Evolutionary conservation across 2,113 vertebrate species (phyloP).

Genomic region (Nothocercus julius): DNA sequence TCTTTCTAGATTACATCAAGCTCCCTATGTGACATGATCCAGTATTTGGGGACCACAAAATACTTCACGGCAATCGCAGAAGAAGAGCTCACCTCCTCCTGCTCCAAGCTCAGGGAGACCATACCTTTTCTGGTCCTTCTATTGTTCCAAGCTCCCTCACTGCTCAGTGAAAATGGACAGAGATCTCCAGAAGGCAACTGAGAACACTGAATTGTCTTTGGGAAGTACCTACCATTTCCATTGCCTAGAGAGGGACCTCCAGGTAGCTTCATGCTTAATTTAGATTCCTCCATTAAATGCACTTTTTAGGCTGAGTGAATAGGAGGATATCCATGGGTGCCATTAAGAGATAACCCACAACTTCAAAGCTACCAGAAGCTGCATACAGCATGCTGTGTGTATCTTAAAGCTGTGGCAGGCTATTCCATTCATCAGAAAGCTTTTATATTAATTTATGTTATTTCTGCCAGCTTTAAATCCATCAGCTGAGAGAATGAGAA

Average conservation of each 20-base stretch:
- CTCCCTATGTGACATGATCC: background rate
- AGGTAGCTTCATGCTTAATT: background rate
- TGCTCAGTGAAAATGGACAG: background rate
- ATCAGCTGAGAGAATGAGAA: background rate
- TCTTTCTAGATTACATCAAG: background rate
- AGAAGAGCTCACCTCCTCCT: background rate
- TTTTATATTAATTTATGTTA: background rate
- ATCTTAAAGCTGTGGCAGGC: background rate
- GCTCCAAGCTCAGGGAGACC: background rate
- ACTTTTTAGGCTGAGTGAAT: background rate
- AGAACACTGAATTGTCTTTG: background rate
- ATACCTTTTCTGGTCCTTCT: accelerated
- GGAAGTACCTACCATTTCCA: background rate
- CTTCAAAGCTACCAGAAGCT: background rate
- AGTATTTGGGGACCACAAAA: background rate
- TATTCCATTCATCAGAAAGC: background rate
- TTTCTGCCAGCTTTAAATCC: background rate
- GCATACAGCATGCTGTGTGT: background rate
- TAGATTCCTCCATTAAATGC: background rate
- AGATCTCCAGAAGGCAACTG: background rate
- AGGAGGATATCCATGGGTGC: background rate
- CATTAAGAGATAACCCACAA: background rate
- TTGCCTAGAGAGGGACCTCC: background rate
- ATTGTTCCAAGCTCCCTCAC: background rate
- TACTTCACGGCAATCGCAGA: background rate